These are phyloP conservation scores for Eurosta solidaginis DNA, from an alignment of 1,140 invertebrate genomes.

Conservation along the genomic window DNA sequence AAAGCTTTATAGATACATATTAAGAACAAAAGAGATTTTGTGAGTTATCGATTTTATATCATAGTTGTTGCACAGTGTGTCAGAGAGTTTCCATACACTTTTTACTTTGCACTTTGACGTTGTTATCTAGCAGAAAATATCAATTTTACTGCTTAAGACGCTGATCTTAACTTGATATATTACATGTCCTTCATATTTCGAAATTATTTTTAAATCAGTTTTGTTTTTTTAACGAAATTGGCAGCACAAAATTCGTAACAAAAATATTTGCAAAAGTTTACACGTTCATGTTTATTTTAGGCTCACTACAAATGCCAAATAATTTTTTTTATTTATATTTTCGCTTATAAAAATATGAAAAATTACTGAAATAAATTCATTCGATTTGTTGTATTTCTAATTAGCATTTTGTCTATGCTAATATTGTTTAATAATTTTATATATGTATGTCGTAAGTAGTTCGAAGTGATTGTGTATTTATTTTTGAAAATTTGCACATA, in stretches of 20 bases:
- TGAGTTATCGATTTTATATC: too few species aligned
- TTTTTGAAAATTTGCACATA: constrained; percentile 5
- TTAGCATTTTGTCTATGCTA: background rate
- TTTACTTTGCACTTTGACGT: too few species aligned
- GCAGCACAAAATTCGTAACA: background rate
- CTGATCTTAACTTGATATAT: too few species aligned
- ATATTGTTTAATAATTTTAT: background rate
- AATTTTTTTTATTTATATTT: background rate
- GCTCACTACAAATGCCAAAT: background rate
- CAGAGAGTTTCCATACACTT: too few species aligned
- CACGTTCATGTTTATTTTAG: background rate
- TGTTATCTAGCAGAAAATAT: too few species aligned
- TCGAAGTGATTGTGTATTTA: background rate
- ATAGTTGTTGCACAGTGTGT: too few species aligned
- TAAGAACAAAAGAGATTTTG: too few species aligned
- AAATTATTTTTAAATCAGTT: background rate
- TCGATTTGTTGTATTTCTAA: background rate
- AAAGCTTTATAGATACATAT: too few species aligned
- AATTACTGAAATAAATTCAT: background rate
- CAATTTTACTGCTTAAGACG: too few species aligned
- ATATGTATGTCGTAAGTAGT: background rate
- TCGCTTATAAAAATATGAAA: constrained; percentile 25
- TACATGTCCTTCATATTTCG: background rate
- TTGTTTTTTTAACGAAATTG: background rate
- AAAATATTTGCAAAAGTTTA: background rate